A percentile compares a stretch with the other conserved stretches of the same genome.
Conservation (phyloP, 2,113 vertebrate species). For the Panthera uncia region DNA sequence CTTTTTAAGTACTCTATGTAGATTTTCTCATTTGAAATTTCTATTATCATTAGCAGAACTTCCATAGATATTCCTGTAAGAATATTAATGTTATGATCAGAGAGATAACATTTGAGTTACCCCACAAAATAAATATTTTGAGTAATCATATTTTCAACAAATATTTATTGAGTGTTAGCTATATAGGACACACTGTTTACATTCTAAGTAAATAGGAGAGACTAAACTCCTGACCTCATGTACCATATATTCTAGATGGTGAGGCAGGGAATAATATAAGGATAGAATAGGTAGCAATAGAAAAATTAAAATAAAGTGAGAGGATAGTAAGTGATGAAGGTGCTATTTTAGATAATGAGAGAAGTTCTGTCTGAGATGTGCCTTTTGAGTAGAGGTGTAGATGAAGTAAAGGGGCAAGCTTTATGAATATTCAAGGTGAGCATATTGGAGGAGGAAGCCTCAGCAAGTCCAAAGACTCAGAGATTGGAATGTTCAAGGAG, state of each 20-base stretch:
- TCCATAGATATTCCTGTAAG: not conserved
- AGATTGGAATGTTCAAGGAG: not conserved
- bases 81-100: not conserved
- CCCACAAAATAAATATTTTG: not conserved
- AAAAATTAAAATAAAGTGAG: not conserved
- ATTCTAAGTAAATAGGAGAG: not conserved
- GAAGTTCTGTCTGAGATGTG: not conserved
- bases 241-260: not conserved
- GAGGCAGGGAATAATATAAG: not conserved
- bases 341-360: not conserved
- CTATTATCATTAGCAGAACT: not conserved
- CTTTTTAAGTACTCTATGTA: not conserved
- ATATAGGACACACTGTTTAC: not conserved
- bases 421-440: not conserved
- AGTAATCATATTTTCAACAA: not conserved
- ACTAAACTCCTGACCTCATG: not conserved
- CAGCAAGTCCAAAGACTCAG: not conserved
- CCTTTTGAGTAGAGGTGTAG: not conserved
- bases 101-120: not conserved
- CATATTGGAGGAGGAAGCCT: not conserved
- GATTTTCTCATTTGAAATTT: not conserved
- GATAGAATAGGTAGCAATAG: not conserved
- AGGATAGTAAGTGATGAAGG: not conserved
- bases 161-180: not conserved
- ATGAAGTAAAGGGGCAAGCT: not conserved